These are phyloP conservation scores for Mimachlamys varia DNA, from an alignment of 2,888 invertebrate species.

Conservation along the genomic window DNA sequence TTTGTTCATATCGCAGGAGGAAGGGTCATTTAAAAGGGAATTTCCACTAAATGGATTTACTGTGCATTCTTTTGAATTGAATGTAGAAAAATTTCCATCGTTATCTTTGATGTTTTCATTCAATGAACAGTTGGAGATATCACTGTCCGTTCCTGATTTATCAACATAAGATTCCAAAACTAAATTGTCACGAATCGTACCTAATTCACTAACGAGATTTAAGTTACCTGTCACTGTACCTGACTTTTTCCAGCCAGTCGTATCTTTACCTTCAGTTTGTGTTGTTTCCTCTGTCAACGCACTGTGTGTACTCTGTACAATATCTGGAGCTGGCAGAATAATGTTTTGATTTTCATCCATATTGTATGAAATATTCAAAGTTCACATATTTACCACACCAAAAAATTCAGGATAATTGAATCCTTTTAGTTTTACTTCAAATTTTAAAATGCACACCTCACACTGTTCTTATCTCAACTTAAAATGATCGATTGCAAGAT, in stretches of 20 bases:
- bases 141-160: neutral
- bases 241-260: neutral
- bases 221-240: neutral
- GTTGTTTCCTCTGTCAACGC: neutral
- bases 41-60: neutral
- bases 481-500: neutral
- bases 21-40: neutral
- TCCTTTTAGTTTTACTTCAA: neutral
- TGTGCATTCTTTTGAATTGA: neutral
- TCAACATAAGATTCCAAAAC: neutral
- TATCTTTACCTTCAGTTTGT: neutral
- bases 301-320: constrained; percentile 23
- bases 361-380: neutral
- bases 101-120: neutral
- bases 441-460: neutral
- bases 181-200: neutral
- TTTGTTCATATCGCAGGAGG: neutral
- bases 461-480: neutral
- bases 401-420: neutral
- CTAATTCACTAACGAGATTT: neutral
- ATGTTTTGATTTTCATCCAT: constrained; percentile 13
- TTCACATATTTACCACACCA: neutral
- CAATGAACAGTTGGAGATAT: no score
- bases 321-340: neutral
- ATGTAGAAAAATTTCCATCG: neutral